Percentiles rank a stretch among this genome's conserved stretches.
Conservation (phyloP, 2,888 invertebrate genomes). For the Parochlus steinenii region DNA sequence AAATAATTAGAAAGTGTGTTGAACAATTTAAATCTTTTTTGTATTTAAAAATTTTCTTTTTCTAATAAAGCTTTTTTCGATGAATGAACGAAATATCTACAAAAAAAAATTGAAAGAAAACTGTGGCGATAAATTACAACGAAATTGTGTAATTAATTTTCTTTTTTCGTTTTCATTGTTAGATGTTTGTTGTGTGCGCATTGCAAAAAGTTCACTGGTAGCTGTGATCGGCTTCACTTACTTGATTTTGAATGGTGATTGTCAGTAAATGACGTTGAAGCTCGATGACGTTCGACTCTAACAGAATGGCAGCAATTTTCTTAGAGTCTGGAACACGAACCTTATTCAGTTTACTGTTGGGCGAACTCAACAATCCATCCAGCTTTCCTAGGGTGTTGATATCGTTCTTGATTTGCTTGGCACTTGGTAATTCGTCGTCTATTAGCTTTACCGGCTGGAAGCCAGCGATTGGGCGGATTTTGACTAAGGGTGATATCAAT, state of each 20-base stretch:
- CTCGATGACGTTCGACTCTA: constrained; percentile 65
- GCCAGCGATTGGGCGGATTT: constrained; percentile 3
- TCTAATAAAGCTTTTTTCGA: no score
- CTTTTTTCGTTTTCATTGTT: no score
- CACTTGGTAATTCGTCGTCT: constrained; percentile 15
- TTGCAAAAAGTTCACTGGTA: no score
- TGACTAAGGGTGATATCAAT: constrained; percentile 7
- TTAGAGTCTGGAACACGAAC: constrained; percentile 50
- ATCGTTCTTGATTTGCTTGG: constrained; percentile 20
- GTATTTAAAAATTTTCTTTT: no score
- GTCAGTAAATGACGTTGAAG: constrained; percentile 69
- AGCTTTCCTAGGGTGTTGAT: constrained; percentile 38
- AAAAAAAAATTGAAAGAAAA: no score
- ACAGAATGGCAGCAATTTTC: constrained; percentile 69
- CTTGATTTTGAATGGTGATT: constrained; percentile 72
- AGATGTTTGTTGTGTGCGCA: no score
- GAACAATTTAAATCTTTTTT: no score
- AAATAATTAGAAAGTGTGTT: no score
- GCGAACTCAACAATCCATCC: constrained; percentile 50
- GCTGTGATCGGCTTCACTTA: constrained; percentile 29
- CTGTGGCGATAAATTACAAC: no score
- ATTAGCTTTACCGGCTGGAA: constrained; percentile 10
- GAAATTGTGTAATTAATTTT: no score
- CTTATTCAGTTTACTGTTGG: constrained; percentile 38
- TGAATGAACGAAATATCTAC: no score